A percentile compares a stretch with the other conserved stretches of the same genome.
Conservation (phyloP, 2,113 vertebrate genomes). For the Dicerorhinus sumatrensis region DNA sequence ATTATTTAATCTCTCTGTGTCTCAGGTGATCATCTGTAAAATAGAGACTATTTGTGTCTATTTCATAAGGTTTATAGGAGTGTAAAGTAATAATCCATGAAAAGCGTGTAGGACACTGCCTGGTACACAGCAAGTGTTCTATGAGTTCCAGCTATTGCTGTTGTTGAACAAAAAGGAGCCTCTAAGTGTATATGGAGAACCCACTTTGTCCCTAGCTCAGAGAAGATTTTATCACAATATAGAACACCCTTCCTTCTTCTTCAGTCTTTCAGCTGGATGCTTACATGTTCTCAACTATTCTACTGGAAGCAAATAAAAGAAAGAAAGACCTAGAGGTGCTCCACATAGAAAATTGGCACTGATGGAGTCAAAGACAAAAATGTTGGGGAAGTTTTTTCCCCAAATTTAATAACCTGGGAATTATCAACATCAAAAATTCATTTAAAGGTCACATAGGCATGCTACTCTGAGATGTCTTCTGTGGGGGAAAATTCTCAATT, state of each 20-base stretch:
- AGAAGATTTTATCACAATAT: not conserved
- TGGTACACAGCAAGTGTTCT: not conserved
- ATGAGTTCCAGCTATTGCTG: not conserved
- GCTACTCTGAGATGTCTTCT: not conserved
- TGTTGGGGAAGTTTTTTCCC: not conserved
- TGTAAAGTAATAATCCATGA: not conserved
- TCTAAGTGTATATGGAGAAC: not conserved
- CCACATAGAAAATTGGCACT: not conserved
- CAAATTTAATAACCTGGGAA: not conserved
- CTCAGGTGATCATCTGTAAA: not conserved
- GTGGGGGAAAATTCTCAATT: not conserved
- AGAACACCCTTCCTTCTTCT: not conserved
- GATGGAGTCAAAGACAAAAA: not conserved
- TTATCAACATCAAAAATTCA: not conserved
- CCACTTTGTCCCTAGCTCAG: not conserved
- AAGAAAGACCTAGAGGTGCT: not conserved
- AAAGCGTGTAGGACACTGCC: not conserved
- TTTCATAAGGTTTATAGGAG: not conserved
- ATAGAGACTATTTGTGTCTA: not conserved
- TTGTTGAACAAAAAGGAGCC: not conserved
- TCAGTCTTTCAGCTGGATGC: not conserved
- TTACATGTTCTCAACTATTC: not conserved
- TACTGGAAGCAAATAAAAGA: not conserved
- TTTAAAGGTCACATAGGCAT: not conserved
- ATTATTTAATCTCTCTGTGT: not conserved